Conservation (phyloP, 1,140 invertebrate genomes). For the Cotesia typhae region DNA sequence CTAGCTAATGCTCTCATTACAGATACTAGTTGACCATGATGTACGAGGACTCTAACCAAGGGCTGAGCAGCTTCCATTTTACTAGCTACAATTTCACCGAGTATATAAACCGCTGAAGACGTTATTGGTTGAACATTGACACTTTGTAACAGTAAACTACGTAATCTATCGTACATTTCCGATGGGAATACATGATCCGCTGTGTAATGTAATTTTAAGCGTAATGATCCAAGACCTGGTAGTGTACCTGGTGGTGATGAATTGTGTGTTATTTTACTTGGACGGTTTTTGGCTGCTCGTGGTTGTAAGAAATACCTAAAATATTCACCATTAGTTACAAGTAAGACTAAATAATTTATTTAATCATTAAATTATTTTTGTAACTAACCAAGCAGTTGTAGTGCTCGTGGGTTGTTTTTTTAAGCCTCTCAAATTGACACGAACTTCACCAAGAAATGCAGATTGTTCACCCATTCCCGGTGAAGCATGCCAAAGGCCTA, state of each 20-base stretch:
- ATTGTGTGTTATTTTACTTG: conserved; percentile 69
- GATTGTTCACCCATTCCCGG: conserved; percentile 76
- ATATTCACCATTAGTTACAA: conserved; percentile 62
- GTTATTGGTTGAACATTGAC: conserved; percentile 82
- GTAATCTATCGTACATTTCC: conserved; percentile 79
- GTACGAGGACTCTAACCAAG: conserved; percentile 83
- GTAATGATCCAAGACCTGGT: conserved; percentile 78
- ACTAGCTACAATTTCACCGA: conserved; percentile 85
- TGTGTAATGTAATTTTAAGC: conserved; percentile 86
- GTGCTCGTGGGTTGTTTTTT: conserved; percentile 70
- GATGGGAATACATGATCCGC: conserved; percentile 88
- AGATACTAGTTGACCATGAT: conserved; percentile 84
- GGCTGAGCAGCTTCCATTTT: conserved; percentile 89
- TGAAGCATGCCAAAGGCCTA: conserved; percentile 87
- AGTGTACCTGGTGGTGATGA: conserved; percentile 76
- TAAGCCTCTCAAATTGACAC: conserved; percentile 76
- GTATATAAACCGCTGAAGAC: conserved; percentile 83
- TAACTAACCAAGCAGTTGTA: conserved; percentile 69
- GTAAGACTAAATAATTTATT: conserved; percentile 23
- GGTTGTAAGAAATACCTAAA: conserved; percentile 81
- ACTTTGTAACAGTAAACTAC: conserved; percentile 79
- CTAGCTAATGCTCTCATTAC: conserved; percentile 83
- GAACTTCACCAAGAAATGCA: conserved; percentile 87
- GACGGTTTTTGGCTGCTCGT: conserved; percentile 70
- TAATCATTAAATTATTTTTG: conserved; percentile 27